Percentiles rank a stretch among this genome's conserved stretches.
Evolutionary conservation across 2,113 vertebrate genomes (phyloP).

Genomic region (Notechis scutatus): DNA sequence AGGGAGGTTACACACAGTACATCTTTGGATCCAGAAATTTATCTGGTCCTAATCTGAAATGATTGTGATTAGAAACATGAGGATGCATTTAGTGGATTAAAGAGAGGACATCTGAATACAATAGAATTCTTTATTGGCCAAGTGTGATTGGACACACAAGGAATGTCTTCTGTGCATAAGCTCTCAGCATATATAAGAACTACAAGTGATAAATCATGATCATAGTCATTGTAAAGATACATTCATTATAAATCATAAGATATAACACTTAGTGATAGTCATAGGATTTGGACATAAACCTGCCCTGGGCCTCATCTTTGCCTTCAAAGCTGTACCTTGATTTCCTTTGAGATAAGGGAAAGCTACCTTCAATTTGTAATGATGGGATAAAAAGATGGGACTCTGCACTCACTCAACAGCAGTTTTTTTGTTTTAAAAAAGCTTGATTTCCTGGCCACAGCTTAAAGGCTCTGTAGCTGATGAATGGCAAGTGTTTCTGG

Average conservation of each 20-base stretch:
- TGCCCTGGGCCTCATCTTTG: background rate
- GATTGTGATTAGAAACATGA: background rate
- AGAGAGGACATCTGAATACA: background rate
- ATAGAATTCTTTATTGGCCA: too few relatives aligned
- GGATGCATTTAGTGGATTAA: background rate
- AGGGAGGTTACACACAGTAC: background rate
- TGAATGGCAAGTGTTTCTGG: background rate
- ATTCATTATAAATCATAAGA: too few relatives aligned
- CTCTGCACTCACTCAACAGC: background rate
- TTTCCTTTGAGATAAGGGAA: background rate
- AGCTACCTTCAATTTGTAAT: background rate
- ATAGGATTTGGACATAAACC: background rate
- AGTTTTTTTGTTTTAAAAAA: too few relatives aligned
- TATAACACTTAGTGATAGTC: too few relatives aligned
- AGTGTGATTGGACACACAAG: too few relatives aligned
- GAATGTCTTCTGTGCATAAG: too few relatives aligned
- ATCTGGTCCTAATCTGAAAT: background rate
- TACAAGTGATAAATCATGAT: too few relatives aligned
- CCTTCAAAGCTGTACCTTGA: background rate
- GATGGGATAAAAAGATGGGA: background rate
- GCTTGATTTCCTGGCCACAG: background rate
- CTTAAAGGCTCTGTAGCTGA: too few relatives aligned
- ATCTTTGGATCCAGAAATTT: background rate
- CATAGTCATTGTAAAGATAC: too few relatives aligned
- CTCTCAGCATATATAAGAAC: too few relatives aligned